These are phyloP conservation scores for Nesidiocoris tenuis DNA, from an alignment of 2,888 invertebrate genomes.

Conservation along the genomic window DNA sequence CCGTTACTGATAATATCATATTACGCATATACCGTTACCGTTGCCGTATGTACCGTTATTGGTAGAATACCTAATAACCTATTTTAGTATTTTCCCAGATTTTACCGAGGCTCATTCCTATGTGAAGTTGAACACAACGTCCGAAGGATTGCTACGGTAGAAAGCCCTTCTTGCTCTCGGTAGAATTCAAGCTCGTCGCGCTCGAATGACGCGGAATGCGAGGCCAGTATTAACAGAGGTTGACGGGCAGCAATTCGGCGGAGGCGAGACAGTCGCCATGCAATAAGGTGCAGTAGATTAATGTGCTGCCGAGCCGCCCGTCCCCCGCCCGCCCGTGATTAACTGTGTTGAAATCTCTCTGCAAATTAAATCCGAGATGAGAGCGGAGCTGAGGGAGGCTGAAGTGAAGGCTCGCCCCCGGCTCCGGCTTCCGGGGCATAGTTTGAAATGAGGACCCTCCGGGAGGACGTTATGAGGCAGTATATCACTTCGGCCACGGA, in stretches of 20 bases:
- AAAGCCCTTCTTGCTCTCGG: too few species aligned
- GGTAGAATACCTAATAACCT: too few species aligned
- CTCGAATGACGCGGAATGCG: slow-evolving; percentile 19
- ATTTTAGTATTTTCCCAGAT: too few species aligned
- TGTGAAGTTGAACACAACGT: too few species aligned
- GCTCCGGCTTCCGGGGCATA: slow-evolving; percentile 16
- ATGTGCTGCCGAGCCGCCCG: slow-evolving; percentile 17
- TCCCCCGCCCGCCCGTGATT: slow-evolving; percentile 31
- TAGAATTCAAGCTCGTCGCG: neutral
- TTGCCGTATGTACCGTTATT: too few species aligned
- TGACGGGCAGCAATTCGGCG: slow-evolving; percentile 32
- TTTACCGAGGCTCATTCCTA: too few species aligned
- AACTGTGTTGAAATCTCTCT: slow-evolving; percentile 45
- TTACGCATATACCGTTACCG: too few species aligned
- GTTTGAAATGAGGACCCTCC: slow-evolving; percentile 36
- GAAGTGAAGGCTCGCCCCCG: slow-evolving; percentile 17
- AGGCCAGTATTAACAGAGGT: slow-evolving; percentile 38
- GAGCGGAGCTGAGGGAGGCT: slow-evolving; percentile 2
- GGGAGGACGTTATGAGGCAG: slow-evolving; percentile 44
- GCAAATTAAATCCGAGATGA: slow-evolving; percentile 44
- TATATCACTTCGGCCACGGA: slow-evolving; percentile 32
- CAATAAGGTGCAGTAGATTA: slow-evolving; percentile 45
- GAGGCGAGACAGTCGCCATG: neutral
- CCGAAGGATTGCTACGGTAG: too few species aligned
- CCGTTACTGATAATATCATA: too few species aligned